A percentile compares a stretch with the other conserved stretches of the same genome.
Evolutionary conservation across 2,113 vertebrate genomes (phyloP).

Genomic region (Phrynocephalus versicolor): DNA sequence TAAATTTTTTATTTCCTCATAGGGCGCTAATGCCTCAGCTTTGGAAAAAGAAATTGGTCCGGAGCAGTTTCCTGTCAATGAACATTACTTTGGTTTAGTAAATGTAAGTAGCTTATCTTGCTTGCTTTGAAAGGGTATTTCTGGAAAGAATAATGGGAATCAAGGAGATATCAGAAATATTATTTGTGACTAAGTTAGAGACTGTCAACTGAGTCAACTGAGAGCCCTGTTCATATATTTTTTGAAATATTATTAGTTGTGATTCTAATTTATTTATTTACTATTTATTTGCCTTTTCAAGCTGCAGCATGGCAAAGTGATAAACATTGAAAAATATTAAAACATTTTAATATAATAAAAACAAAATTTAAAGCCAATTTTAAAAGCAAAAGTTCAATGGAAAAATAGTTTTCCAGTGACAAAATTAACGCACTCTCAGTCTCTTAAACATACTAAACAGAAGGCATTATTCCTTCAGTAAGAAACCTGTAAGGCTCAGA

Average conservation of each 20-base stretch:
- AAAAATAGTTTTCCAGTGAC: background rate
- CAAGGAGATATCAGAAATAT: background rate
- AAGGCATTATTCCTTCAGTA: background rate
- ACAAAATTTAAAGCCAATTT: too few relatives aligned
- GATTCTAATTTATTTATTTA: too few relatives aligned
- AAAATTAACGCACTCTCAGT: background rate
- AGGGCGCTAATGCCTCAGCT: constrained; percentile 90
- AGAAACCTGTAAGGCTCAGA: background rate
- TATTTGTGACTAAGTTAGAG: too few relatives aligned
- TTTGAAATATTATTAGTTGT: too few relatives aligned
- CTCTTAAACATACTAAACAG: background rate
- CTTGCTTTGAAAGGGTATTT: constrained; percentile 19
- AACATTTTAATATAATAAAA: too few relatives aligned
- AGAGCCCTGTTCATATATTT: too few relatives aligned
- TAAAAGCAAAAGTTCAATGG: too few relatives aligned
- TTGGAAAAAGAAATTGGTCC: constrained; percentile 91
- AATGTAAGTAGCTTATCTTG: constrained; percentile 76
- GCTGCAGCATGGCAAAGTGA: too few relatives aligned
- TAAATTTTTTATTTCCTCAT: constrained; percentile 48
- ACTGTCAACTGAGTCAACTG: too few relatives aligned
- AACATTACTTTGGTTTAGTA: constrained; percentile 87
- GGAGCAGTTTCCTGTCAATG: constrained; percentile 86
- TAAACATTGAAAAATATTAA: too few relatives aligned
- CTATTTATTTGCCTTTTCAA: too few relatives aligned
- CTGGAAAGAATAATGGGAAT: background rate